Conservation (phyloP, 2,797 vertebrate species). For the Sebastes miniatus region DNA sequence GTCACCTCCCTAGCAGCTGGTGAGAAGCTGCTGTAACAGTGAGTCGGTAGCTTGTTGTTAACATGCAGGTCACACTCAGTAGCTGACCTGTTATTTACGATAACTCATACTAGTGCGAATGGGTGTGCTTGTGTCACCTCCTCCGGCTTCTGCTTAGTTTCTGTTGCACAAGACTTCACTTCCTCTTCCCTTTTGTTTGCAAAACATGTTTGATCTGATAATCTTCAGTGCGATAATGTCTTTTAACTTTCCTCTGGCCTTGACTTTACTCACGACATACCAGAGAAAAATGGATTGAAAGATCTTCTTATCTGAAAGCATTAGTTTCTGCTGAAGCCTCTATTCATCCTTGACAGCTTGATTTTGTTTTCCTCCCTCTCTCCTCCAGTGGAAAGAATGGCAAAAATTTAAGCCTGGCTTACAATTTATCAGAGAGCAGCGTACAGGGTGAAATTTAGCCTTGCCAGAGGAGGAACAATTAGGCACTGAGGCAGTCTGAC, state of each 20-base stretch:
- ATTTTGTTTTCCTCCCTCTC: neutral
- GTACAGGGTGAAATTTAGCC: neutral
- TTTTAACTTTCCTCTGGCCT: neutral
- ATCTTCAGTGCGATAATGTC: neutral
- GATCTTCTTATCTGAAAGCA: constrained; percentile 20
- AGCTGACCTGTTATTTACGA: neutral
- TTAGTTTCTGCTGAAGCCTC: constrained; percentile 13
- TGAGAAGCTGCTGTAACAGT: neutral
- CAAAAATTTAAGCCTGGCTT: constrained; percentile 3
- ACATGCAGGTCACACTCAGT: neutral
- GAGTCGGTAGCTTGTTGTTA: neutral
- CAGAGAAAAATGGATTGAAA: neutral
- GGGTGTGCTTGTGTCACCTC: neutral
- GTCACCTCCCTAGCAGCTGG: neutral
- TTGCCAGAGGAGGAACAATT: neutral
- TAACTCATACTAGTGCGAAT: neutral
- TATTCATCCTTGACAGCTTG: constrained; percentile 25
- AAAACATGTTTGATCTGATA: neutral
- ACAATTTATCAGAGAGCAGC: constrained; percentile 23
- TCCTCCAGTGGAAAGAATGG: neutral
- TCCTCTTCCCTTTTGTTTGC: neutral
- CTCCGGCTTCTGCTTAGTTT: neutral
- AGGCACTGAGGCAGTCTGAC: neutral
- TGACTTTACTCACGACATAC: neutral
- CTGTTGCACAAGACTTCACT: constrained; percentile 4